phyloP scores from a whole-genome alignment of 2,888 invertebrate genomes.

The Tipula confusa region DNA sequence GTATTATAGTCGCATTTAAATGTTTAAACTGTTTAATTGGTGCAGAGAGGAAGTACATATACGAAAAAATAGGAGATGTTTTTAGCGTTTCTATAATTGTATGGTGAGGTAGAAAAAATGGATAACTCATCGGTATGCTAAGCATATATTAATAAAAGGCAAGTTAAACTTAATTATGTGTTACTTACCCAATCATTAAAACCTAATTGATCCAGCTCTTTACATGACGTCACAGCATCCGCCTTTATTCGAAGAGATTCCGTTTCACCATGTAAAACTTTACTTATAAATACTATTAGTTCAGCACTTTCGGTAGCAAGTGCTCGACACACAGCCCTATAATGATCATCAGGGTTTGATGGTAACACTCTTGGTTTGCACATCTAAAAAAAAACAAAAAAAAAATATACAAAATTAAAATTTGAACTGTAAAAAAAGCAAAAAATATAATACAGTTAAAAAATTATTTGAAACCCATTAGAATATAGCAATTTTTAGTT shows the following conservation, averaged over 20 bases:
- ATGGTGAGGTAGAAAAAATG: background rate
- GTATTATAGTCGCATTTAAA: background rate
- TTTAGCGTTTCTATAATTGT: background rate
- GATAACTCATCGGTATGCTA: background rate
- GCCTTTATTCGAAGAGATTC: constrained; percentile 60
- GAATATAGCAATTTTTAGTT: no score
- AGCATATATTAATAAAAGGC: background rate
- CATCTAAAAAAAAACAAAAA: constrained; percentile 44
- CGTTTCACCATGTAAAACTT: constrained; percentile 64
- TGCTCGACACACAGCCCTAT: constrained; percentile 88
- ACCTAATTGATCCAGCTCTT: constrained; percentile 74
- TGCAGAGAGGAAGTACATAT: background rate
- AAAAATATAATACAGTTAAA: no score
- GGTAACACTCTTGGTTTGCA: constrained; percentile 54
- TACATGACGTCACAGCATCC: constrained; percentile 58
- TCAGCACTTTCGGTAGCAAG: constrained; percentile 88
- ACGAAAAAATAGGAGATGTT: background rate
- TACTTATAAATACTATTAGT: constrained; percentile 82
- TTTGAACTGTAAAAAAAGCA: background rate
- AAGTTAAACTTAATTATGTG: background rate
- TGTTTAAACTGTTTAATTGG: background rate
- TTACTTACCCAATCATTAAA: constrained; percentile 84
- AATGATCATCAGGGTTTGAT: constrained; percentile 55
- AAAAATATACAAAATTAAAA: background rate
- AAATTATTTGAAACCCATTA: no score